phyloP scores from a whole-genome alignment of 2,797 vertebrate species.

The Propithecus perrieri region DNA sequence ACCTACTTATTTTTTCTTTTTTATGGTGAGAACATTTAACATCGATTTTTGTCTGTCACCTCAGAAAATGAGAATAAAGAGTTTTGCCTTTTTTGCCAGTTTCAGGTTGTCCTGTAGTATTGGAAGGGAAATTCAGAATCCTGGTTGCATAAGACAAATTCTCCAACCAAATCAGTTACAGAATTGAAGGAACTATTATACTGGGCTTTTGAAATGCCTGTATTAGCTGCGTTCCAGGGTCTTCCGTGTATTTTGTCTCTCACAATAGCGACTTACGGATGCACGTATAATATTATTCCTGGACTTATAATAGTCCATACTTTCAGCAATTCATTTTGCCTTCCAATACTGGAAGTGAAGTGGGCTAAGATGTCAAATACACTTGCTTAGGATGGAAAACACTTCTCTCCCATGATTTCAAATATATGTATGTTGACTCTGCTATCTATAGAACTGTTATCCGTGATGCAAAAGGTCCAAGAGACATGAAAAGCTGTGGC shows the following conservation, averaged over 20 bases:
- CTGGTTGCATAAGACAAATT: background rate
- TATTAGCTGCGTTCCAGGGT: background rate
- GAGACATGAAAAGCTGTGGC: background rate
- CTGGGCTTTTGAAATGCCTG: background rate
- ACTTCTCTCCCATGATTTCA: background rate
- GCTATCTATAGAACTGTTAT: background rate
- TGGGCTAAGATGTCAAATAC: background rate
- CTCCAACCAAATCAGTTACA: background rate
- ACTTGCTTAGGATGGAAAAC: slow-evolving; percentile 28
- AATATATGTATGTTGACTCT: background rate
- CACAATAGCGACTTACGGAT: background rate
- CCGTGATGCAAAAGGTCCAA: background rate
- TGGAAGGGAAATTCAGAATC: background rate
- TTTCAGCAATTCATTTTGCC: background rate
- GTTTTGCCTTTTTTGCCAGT: background rate
- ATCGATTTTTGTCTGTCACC: background rate
- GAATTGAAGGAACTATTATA: background rate
- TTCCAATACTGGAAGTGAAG: background rate
- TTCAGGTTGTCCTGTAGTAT: background rate
- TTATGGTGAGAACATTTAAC: background rate
- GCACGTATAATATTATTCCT: background rate
- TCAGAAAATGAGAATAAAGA: background rate
- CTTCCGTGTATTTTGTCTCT: background rate
- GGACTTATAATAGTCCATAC: background rate
- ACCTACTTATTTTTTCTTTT: background rate